Evolutionary conservation across 2,113 vertebrate species (phyloP), one percentile per base, ranked within the genome.

Genomic region (Hemiprocne comata): DNA sequence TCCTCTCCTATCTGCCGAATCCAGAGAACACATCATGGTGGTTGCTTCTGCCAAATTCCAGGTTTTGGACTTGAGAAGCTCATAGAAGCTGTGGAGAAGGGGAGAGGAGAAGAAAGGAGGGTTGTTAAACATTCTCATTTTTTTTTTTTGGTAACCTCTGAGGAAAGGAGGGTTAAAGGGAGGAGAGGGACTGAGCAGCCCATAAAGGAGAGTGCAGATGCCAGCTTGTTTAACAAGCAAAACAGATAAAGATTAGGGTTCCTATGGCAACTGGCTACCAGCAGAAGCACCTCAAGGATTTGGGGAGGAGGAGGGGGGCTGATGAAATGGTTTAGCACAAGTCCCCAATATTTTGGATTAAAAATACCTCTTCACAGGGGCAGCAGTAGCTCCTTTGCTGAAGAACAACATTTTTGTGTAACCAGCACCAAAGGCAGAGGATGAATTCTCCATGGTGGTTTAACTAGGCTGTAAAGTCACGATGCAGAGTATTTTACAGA

Each of bases 181-280:
- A 66, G 19, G 69, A 48, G 55, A 85, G 58, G 70, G 55, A 58
- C n/a, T 51, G 65, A 83, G n/a, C 24, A 79, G 50, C 34, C 70
- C 60, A 8, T 33, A 73, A 85, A 93, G 79, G 50, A 84, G 33
- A 95, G 46, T 88, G 95, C 79, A 69, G 75, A 73, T 95, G 79
- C 65, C 78, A 85, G 72, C 67, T 93, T 93, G 90, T 97, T 98
- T 93, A 96, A 92, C 81, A 94, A 95, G 97, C 38, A 94, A 95
- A 94, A 74, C 66, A 96, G 94, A 97, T 91, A 90, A 98, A 97
- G 97, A 98, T 98, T 96, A 97, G 85, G 67, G 97, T 98, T 97
- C 95, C 98, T 96, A 98, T 98, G 97, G 95, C 97, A 97, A 98
- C 97, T 82, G 89, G 79, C 95, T 94, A 62, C 85, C 51, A 67